Base-by-base conservation (phyloP, 2,797 vertebrate genomes). In the Lithobates sylvaticus region DNA sequence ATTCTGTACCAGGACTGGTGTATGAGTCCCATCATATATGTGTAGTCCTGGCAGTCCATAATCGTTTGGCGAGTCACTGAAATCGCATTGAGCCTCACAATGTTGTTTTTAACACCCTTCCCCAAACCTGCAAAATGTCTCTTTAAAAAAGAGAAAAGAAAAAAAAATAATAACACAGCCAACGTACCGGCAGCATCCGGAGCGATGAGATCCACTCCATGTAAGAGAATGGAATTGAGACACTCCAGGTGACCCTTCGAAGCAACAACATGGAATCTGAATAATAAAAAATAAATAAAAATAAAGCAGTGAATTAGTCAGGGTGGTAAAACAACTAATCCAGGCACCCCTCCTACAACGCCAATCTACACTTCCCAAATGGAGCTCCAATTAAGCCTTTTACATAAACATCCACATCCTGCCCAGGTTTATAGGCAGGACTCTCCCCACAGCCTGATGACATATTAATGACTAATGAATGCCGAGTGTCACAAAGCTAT, bases 241-340 rank as follows among this genome's bases (percentile, higher is more conserved):
- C 98, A 98, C 1, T 99, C 98, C 10, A 99, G 92, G 89, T 97
- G 96, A 89, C 98, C 98, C 90, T 98, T 97, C 0, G 97, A 96
- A 0, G 97, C 97, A 44, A 98, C 96, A 72, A 99, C 93, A 75
- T 99, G 98, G 93, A 99, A 99, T 78, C 98, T 99, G 70, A 68
- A 15, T 67, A n/a, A 34, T 47, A 61, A 10, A 16, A 3, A 29
- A n/a, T n/a, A 15, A 75, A n/a, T 26, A 72, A 61, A 6, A 3
- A 29, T 29, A 32, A 67, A 26, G 13, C 10, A 27, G 64, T 27
- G 23, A 73, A 39, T 42, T 42, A 42, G 1, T 21, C 5, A 54
- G 4, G 50, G 50, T 47, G 44, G 15, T 54, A 21, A 54, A 54
- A 1, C 50, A 32, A 21, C 54, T 58, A 21, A 58, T 58, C 54